A percentile compares a stretch with the other conserved stretches of the same genome.
Conservation (phyloP, 2,888 invertebrate species). For the Tenthredo amoena region DNA sequence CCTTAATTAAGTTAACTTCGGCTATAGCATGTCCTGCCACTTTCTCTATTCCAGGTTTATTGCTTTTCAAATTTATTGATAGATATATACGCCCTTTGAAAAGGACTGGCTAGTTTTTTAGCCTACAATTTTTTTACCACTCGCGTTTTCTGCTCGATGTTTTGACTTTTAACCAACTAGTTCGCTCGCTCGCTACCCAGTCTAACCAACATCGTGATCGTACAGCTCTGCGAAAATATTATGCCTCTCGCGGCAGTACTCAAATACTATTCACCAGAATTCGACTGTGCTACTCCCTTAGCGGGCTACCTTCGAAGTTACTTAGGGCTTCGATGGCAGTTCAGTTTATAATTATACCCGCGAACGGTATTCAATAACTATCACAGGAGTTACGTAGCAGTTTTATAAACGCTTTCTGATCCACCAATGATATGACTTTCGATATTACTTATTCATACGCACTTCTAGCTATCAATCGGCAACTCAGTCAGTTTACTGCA, state of each 20-base stretch:
- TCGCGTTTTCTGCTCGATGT: constrained; percentile 9
- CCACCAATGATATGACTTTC: background rate
- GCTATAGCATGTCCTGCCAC: background rate
- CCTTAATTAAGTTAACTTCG: background rate
- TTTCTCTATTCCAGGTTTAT: background rate
- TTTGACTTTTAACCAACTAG: background rate
- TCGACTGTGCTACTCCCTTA: background rate
- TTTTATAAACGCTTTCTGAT: background rate
- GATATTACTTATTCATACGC: background rate
- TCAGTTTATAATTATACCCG: background rate
- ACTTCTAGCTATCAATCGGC: too few species aligned
- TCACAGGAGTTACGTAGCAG: background rate
- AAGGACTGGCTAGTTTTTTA: background rate
- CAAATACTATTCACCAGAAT: background rate
- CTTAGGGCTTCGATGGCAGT: too few species aligned
- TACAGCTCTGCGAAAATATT: background rate
- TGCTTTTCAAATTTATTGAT: background rate
- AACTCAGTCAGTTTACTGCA: background rate
- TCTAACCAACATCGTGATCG: background rate
- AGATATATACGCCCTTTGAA: background rate
- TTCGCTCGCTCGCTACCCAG: background rate
- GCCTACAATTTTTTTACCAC: background rate
- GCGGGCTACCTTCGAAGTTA: background rate
- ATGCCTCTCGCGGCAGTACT: background rate
- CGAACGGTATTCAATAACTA: background rate